These are phyloP conservation scores for Azorinus chamasolen DNA, from an alignment of 2,888 invertebrate species.

Conservation along the genomic window DNA sequence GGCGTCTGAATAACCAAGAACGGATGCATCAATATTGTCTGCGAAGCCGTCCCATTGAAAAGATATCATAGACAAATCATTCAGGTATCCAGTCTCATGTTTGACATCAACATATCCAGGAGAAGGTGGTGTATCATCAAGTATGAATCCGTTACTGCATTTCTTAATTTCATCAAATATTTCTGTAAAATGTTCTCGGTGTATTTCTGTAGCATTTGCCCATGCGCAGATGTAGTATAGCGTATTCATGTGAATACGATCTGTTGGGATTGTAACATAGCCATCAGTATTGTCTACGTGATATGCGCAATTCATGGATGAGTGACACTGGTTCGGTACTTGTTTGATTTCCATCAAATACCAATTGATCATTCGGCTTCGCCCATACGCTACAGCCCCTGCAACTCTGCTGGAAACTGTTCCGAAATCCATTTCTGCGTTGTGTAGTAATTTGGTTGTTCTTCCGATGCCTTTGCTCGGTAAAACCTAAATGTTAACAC, in stretches of 20 bases:
- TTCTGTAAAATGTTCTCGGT: slow-evolving; percentile 22
- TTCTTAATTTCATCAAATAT: slow-evolving; percentile 20
- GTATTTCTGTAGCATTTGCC: slow-evolving; percentile 9
- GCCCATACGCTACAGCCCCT: slow-evolving; percentile 20
- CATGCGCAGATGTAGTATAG: slow-evolving; percentile 39
- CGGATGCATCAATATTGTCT: slow-evolving; percentile 27
- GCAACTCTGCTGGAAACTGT: slow-evolving; percentile 13
- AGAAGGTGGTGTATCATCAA: slow-evolving; percentile 32
- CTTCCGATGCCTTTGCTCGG: slow-evolving; percentile 36
- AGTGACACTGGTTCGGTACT: slow-evolving; percentile 18
- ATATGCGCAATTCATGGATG: slow-evolving; percentile 17
- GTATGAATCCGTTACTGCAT: slow-evolving; percentile 51
- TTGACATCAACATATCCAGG: slow-evolving; percentile 21
- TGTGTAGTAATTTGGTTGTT: slow-evolving; percentile 11
- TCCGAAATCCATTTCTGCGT: slow-evolving; percentile 45
- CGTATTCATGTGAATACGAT: slow-evolving; percentile 2
- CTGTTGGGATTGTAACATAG: slow-evolving; percentile 15
- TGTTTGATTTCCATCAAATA: slow-evolving; percentile 29
- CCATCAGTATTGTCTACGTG: slow-evolving; percentile 2
- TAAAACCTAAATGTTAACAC: slow-evolving; percentile 17
- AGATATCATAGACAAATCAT: background rate
- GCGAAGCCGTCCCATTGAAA: slow-evolving; percentile 36
- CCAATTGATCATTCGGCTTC: slow-evolving; percentile 42
- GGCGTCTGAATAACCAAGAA: slow-evolving; percentile 14
- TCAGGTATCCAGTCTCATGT: slow-evolving; percentile 30